Percentiles rank a stretch among this genome's conserved stretches.
Evolutionary conservation across 1,140 invertebrate species (phyloP).

Genomic region (Drosophila asahinai): DNA sequence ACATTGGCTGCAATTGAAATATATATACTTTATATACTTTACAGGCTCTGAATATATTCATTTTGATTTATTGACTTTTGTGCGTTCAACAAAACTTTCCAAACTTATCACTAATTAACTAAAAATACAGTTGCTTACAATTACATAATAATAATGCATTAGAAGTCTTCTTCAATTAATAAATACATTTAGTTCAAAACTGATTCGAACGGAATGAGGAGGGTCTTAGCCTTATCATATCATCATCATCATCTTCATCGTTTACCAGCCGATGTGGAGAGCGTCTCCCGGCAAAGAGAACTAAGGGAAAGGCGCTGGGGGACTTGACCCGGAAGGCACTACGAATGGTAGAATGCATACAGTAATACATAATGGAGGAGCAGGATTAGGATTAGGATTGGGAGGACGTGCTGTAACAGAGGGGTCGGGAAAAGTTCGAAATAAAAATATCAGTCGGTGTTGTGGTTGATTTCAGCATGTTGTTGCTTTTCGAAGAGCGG

Average conservation of each 20-base stretch:
- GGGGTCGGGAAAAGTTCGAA: slow-evolving; percentile 48
- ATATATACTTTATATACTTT: background rate
- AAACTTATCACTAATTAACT: slow-evolving; percentile 77
- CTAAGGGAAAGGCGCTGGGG: slow-evolving; percentile 29
- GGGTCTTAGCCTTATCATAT: slow-evolving; percentile 17
- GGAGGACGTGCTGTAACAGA: slow-evolving; percentile 21
- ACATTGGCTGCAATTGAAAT: background rate
- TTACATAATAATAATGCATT: slow-evolving; percentile 77
- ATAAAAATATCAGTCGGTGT: slow-evolving; percentile 80
- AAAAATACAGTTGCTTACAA: slow-evolving; percentile 70
- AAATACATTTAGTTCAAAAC: slow-evolving; percentile 62
- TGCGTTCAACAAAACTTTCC: slow-evolving; percentile 72
- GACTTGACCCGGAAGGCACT: slow-evolving; percentile 67
- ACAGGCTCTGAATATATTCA: slow-evolving; percentile 29
- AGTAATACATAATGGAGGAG: slow-evolving; percentile 2
- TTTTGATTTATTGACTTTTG: slow-evolving; percentile 70
- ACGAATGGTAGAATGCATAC: slow-evolving; percentile 49
- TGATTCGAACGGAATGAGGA: slow-evolving; percentile 72
- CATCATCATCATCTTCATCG: slow-evolving; percentile 37
- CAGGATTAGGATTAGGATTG: background rate
- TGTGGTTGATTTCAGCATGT: slow-evolving; percentile 53
- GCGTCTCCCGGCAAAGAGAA: slow-evolving; percentile 24
- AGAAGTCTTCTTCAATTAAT: slow-evolving; percentile 70
- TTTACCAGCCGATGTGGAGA: slow-evolving; percentile 27
- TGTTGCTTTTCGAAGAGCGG: slow-evolving; percentile 47